Evolutionary conservation across 2,113 vertebrate genomes (phyloP).

Genomic region (Hemichromis elongatus): DNA sequence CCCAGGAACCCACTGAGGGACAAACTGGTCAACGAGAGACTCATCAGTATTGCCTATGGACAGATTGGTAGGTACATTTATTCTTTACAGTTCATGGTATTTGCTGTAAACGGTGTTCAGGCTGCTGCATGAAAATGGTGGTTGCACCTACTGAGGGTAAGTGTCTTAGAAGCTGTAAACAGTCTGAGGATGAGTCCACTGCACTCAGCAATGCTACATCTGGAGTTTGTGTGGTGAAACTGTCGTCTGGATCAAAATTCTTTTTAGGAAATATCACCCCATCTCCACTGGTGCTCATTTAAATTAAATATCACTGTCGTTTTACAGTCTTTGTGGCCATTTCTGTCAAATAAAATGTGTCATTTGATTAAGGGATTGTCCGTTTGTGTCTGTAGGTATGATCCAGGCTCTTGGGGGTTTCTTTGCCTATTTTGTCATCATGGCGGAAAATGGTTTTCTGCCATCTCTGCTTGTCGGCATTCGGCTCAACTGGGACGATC

Average conservation of each 20-base stretch:
- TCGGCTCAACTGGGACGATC: constrained; percentile 78
- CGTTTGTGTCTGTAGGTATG: constrained; percentile 74
- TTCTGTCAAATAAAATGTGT: neutral
- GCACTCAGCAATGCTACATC: neutral
- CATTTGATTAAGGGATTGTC: neutral
- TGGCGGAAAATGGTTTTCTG: constrained; percentile 84
- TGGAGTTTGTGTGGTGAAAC: neutral
- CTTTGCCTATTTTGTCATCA: constrained; percentile 82
- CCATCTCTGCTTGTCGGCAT: constrained; percentile 76
- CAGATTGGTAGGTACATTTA: constrained; percentile 72
- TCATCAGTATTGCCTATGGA: constrained; percentile 78
- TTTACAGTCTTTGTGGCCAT: neutral
- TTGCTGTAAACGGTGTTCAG: neutral
- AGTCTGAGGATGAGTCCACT: neutral
- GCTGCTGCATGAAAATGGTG: neutral
- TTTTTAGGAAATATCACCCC: fast-evolving
- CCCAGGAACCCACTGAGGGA: constrained; percentile 73
- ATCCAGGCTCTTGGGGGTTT: constrained; percentile 88
- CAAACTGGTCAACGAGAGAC: constrained; percentile 75
- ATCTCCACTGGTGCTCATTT: neutral
- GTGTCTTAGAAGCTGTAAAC: neutral
- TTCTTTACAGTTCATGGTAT: fast-evolving
- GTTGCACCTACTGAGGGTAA: fast-evolving
- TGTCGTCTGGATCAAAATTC: neutral
- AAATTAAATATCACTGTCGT: neutral